Percentiles rank a stretch among this genome's conserved stretches.
phyloP scores from a whole-genome alignment of 2,113 vertebrate species.

The Oreotrochilus melanogaster region DNA sequence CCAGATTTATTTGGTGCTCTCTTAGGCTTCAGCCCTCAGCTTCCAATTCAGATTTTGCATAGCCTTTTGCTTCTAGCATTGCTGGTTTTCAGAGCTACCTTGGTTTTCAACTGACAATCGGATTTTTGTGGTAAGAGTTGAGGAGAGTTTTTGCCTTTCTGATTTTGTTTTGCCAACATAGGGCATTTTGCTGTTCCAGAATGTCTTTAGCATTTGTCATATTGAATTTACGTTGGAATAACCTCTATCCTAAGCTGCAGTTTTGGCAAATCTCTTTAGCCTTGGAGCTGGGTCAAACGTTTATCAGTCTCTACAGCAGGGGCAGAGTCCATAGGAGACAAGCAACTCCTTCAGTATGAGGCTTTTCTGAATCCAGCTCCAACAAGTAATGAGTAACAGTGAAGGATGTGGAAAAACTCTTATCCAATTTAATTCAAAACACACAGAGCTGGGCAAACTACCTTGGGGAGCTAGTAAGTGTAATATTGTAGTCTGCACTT shows the following conservation, averaged over 20 bases:
- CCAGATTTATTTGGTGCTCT: neutral
- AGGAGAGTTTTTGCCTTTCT: constrained; percentile 28
- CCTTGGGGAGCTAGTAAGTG: neutral
- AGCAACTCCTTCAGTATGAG: neutral
- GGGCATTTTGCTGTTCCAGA: constrained; percentile 20
- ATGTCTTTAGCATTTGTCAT: constrained; percentile 44
- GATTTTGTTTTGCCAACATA: constrained; percentile 27
- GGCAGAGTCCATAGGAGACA: neutral
- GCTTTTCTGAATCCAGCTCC: neutral
- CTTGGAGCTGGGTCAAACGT: neutral
- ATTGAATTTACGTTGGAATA: constrained; percentile 9
- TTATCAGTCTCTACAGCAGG: neutral
- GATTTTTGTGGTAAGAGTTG: neutral
- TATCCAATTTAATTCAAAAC: constrained; percentile 5
- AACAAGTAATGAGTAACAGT: neutral
- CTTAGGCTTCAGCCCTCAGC: neutral
- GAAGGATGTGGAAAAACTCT: neutral
- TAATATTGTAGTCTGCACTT: neutral
- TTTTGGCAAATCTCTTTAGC: constrained; percentile 8
- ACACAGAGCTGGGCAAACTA: constrained; percentile 9
- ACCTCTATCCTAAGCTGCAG: constrained; percentile 17
- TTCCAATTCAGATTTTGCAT: neutral
- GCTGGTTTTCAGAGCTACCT: neutral
- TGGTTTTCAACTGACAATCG: neutral
- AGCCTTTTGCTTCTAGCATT: neutral